phyloP scores from a whole-genome alignment of 2,797 vertebrate genomes.

The Pterois miles region DNA sequence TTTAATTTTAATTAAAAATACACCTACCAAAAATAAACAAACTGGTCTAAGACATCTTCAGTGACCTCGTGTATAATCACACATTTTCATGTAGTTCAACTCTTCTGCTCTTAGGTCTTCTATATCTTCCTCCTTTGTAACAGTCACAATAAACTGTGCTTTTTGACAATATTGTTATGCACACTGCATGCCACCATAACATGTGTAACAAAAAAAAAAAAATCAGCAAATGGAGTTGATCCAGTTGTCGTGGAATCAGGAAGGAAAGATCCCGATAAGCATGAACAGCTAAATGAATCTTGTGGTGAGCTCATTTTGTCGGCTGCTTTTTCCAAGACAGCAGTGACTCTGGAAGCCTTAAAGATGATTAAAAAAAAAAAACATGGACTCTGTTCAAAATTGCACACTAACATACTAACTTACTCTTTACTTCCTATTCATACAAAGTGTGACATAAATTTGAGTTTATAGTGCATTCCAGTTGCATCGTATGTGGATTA shows the following conservation, averaged over 20 bases:
- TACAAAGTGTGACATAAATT: no score
- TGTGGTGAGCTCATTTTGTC: no score
- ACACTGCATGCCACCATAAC: neutral
- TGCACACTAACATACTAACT: rapidly evolving
- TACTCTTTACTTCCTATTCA: no score
- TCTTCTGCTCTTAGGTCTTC: neutral
- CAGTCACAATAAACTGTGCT: neutral
- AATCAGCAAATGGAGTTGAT: no score
- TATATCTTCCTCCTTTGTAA: neutral
- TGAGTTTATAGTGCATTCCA: no score
- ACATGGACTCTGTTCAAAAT: rapidly evolving
- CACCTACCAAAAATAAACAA: neutral
- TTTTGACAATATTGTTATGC: neutral
- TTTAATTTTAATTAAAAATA: neutral
- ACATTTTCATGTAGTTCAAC: neutral
- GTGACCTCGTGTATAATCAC: neutral
- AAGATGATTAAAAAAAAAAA: neutral
- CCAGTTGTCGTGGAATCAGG: no score
- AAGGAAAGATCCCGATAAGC: no score
- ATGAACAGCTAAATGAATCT: no score
- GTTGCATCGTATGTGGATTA: no score
- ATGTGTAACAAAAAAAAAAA: no score
- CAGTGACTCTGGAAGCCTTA: neutral
- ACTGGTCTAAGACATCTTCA: neutral
- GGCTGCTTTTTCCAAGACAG: neutral